A percentile compares a stretch with the other conserved stretches of the same genome.
Evolutionary conservation across 2,888 invertebrate genomes (phyloP).

Genomic region (Eupithecia exiguata): DNA sequence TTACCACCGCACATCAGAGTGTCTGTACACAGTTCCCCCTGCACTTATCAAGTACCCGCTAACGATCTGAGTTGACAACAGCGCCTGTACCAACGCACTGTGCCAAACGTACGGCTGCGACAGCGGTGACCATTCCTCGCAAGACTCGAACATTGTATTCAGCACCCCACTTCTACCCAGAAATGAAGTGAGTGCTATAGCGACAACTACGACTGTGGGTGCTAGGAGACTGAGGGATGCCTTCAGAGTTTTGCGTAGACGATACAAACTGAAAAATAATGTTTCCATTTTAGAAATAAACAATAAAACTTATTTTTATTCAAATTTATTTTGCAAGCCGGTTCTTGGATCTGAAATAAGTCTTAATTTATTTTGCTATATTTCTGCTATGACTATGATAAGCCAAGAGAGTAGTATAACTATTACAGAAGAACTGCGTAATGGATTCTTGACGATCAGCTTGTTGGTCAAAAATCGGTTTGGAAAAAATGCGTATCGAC

Average conservation of each 20-base stretch:
- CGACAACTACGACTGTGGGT: conserved; percentile 65
- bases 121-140: conserved; percentile 70
- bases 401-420: too few relatives aligned
- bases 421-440: not conserved
- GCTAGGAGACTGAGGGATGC: conserved; percentile 69
- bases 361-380: not conserved
- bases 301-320: not conserved
- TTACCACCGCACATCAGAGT: conserved; percentile 87
- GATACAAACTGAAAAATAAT: conserved; percentile 73
- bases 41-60: conserved; percentile 86
- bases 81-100: conserved; percentile 85
- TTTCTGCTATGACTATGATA: not conserved
- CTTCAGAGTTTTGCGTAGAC: conserved; percentile 79
- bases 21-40: conserved; percentile 85
- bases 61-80: conserved; percentile 86
- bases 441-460: not conserved
- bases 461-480: not conserved
- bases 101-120: conserved; percentile 83
- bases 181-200: conserved; percentile 68
- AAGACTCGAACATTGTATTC: conserved; percentile 68
- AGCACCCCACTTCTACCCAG: conserved; percentile 63
- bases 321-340: too few relatives aligned
- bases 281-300: not conserved
- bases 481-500: not conserved
- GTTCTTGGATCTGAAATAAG: too few relatives aligned